These are phyloP conservation scores for Lepus townsendii DNA, from an alignment of 2,797 vertebrate species.

Conservation along the genomic window DNA sequence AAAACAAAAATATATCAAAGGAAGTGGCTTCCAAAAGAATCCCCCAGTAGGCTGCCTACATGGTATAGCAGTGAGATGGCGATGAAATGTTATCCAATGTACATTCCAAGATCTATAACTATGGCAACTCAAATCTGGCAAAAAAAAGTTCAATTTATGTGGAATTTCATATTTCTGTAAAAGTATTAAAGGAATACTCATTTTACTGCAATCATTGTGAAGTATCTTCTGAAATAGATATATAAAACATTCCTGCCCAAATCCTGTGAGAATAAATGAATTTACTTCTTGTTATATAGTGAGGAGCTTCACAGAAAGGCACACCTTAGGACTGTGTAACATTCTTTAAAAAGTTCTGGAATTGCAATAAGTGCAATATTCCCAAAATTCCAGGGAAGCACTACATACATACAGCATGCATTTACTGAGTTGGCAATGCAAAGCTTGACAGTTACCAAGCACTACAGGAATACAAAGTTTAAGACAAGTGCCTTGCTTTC, in stretches of 20 bases:
- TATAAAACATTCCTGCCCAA: slow-evolving; percentile 54
- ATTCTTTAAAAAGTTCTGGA: background rate
- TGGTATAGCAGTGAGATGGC: background rate
- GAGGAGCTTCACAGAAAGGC: slow-evolving; percentile 55
- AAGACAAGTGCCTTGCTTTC: background rate
- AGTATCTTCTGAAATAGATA: slow-evolving; percentile 36
- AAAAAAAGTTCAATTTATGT: slow-evolving; percentile 23
- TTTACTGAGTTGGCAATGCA: background rate
- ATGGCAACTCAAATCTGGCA: slow-evolving; percentile 51
- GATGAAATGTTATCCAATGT: background rate
- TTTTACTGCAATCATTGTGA: slow-evolving; percentile 44
- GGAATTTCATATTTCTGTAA: slow-evolving; percentile 54
- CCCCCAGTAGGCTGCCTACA: background rate
- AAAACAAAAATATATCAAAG: slow-evolving; percentile 28
- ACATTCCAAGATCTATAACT: background rate
- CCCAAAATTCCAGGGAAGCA: slow-evolving; percentile 19
- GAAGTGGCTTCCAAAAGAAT: slow-evolving; percentile 28
- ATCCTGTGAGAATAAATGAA: slow-evolving; percentile 55
- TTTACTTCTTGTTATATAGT: slow-evolving; percentile 37
- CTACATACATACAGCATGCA: background rate
- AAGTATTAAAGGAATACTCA: slow-evolving; percentile 43
- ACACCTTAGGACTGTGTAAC: slow-evolving; percentile 50
- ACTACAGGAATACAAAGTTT: background rate
- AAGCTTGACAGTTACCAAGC: background rate
- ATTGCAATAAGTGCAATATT: slow-evolving; percentile 26